Base-by-base conservation (phyloP, 2,888 invertebrate species). In the Stenurella melanura region DNA sequence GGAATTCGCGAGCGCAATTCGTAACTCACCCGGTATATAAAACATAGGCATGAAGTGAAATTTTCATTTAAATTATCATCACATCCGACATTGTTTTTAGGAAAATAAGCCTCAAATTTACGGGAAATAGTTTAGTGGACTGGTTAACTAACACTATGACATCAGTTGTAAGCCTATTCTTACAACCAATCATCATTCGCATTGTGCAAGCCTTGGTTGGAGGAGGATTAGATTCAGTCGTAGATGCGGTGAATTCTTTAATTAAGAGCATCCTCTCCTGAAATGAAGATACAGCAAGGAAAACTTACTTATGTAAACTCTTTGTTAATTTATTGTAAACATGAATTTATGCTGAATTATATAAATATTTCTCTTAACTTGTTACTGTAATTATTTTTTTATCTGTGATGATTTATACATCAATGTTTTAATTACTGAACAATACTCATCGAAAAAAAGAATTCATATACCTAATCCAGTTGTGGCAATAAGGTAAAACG, bases 61-160 rank as follows among this genome's bases (percentile, higher is more conserved):
- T 17, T 17, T 15, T 17, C 54, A 54, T 2, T 0, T 0, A 3
- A 54, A n/a, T 15, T 54, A 54, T 4, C 2, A 17, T 26, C 54
- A 34, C 30, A 34, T 34, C 7, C 7, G 7, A 34, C 15, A n/a
- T 70, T 61, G 54, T 34, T 74, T 73, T 73, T 26, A 79, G 78
- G 19, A 66, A 56, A 19, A 60, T 79, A 10, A 67, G 74, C 6
- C 50, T 79, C 17, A 42, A 56, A 26, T 79, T 79, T 58, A 70
- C 73, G 19, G 78, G 78, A 9, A 42, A 75, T 15, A 72, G 56
- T 50, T 42, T 75, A 30, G 21, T 77, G 2, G 78, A 79, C 57
- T 79, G 78, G 78, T 42, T 79, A 34, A 76, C 72, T 10, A 76
- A 79, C 56, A 67, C 74, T 11, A 75, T 78, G 78, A 75, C 75